Base-by-base conservation (phyloP, 37 sponge, comb jelly and placozoan genomes). In the Chondrilla cf. caribensis region DNA sequence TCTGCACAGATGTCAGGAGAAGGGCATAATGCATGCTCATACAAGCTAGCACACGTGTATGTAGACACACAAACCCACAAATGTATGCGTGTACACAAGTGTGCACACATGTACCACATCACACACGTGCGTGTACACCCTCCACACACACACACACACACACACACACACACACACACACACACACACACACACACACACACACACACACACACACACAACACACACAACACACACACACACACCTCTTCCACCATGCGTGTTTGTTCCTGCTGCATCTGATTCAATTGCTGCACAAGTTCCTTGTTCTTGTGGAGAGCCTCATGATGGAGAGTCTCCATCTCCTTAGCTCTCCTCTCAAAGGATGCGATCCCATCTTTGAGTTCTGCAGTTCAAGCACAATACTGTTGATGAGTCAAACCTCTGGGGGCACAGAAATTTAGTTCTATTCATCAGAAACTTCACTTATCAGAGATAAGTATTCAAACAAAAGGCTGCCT, bases 361-460 rank as follows among this genome's bases (percentile, higher is more conserved):
- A 73, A 73, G 15, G 36, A n/a, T 8, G 44, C 76, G 22, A 73
- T 73, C 15, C 76, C 76, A 39, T 39, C 15, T 39, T 73, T 73
- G 38, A 73, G 19, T 25, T 73, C 76, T 73, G 6, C 44, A 18
- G 11, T n/a, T n/a, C n/a, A n/a, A n/a, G n/a, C n/a, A n/a, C n/a
- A n/a, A n/a, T n/a, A n/a, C n/a, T n/a, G n/a, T n/a, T n/a, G n/a
- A n/a, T n/a, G n/a, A n/a, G n/a, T n/a, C n/a, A n/a, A n/a, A n/a
- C n/a, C n/a, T n/a, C n/a, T n/a, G n/a, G n/a, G n/a, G n/a, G n/a
- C n/a, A n/a, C n/a, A n/a, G n/a, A n/a, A n/a, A n/a, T n/a, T n/a
- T n/a, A n/a, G n/a, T n/a, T n/a, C n/a, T n/a, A n/a, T n/a, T n/a
- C n/a, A n/a, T n/a, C n/a, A n/a, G n/a, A n/a, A n/a, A n/a, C n/a